These are phyloP conservation scores for Podargus strigoides DNA, from an alignment of 2,797 vertebrate species.

Conservation along the genomic window DNA sequence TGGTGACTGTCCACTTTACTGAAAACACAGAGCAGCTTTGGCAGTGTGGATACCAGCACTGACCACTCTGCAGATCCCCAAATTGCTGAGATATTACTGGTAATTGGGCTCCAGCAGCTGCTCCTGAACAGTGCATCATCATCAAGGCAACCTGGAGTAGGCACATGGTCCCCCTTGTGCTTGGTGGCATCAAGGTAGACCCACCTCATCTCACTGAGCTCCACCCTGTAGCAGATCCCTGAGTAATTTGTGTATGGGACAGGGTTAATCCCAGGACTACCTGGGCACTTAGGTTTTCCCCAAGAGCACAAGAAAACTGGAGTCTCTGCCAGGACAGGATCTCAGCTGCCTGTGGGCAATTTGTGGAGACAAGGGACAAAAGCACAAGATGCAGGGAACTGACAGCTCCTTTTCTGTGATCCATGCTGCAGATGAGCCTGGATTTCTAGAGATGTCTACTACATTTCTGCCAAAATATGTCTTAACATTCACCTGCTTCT, in stretches of 20 bases:
- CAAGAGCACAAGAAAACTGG: neutral
- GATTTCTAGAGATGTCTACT: neutral
- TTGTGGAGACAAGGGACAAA: neutral
- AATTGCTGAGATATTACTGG: neutral
- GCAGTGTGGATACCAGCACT: neutral
- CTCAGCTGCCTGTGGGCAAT: neutral
- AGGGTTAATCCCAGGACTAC: neutral
- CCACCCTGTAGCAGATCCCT: neutral
- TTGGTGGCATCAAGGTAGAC: neutral
- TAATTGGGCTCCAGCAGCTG: neutral
- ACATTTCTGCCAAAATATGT: neutral
- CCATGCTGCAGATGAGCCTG: neutral
- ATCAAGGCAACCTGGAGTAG: neutral
- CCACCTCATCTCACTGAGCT: accelerated
- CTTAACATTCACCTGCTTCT: neutral
- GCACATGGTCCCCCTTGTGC: neutral
- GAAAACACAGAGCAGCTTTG: neutral
- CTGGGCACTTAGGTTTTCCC: neutral
- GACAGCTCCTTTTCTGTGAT: neutral
- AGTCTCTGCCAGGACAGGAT: neutral
- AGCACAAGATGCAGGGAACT: accelerated
- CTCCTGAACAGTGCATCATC: neutral
- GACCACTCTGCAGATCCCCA: neutral
- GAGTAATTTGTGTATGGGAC: neutral
- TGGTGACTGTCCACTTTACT: neutral